Evolutionary conservation across 2,797 vertebrate genomes (phyloP).

Genomic region (Glossophaga mutica): DNA sequence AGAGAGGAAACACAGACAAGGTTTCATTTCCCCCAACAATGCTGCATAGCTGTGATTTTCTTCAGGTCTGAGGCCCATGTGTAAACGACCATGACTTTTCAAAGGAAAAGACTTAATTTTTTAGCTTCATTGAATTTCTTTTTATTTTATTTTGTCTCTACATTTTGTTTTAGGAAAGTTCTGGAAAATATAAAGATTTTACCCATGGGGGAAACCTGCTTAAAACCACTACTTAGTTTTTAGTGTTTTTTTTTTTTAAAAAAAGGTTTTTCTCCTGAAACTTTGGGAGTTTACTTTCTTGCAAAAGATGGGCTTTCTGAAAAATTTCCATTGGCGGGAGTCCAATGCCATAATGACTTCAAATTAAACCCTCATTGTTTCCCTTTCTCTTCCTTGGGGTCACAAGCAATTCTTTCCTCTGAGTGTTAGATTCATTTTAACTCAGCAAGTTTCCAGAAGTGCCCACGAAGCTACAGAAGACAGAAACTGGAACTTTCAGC

Average conservation of each 20-base stretch:
- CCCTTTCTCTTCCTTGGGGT: constrained; percentile 61
- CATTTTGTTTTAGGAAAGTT: not conserved
- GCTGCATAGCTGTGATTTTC: not conserved
- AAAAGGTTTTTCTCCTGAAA: not conserved
- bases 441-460: constrained; percentile 9
- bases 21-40: not conserved
- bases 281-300: not conserved
- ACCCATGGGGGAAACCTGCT: not conserved
- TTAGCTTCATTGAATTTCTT: not conserved
- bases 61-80: not conserved
- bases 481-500: not conserved
- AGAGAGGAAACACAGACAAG: not conserved
- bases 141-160: not conserved
- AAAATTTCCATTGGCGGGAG: constrained; percentile 52
- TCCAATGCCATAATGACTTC: constrained; percentile 65
- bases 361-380: constrained; percentile 67
- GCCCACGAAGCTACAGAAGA: not conserved
- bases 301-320: constrained; percentile 47
- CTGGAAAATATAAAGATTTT: constrained; percentile 9
- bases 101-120: not conserved
- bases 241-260: not conserved
- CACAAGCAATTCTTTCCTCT: constrained; percentile 46
- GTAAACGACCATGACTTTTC: not conserved
- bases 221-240: constrained; percentile 36
- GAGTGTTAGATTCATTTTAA: not conserved